Base-by-base conservation (phyloP, 2,888 invertebrate genomes). In the Pristionchus fissidentatus region DNA sequence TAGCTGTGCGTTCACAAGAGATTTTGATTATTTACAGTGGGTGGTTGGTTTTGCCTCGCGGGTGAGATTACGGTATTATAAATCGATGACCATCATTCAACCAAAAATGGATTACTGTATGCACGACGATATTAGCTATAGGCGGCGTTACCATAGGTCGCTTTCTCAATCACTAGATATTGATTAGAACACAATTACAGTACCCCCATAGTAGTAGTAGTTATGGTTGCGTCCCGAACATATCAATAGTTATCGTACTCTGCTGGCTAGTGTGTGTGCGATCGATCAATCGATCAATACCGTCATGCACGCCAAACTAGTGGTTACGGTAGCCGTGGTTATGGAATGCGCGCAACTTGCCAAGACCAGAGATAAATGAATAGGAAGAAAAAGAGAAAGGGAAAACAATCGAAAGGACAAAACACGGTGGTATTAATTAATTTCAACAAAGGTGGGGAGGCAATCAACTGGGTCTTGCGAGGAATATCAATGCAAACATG, bases 261-360 rank as follows among this genome's bases (percentile, higher is more conserved):
- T 22, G 3, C 7, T 26, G 38, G 70, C 70, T 70, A 70, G 38
- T 70, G 70, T 32, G 66, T 70, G 70, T 70, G 70, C 70, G 70
- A 41, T 35, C 22, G 41, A n/a, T n/a, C n/a, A n/a, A n/a, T n/a
- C n/a, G n/a, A n/a, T n/a, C n/a, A n/a, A n/a, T 41, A 70, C 41
- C 3, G 70, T 70, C 70, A 70, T 70, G 70, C 70, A 70, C 70
- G 70, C 70, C 70, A 41, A 41, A 70, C 43, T 26, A 26, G n/a
- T n/a, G 70, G 70, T 70, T 70, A 70, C 70, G 70, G 70, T 70
- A 70, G 70, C 70, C 38, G 38, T 70, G 70, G 38, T 70, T 70
- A 35, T 38, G 38, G 38, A 70, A 41, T 70, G 70, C 41, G 70
- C 70, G 70, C 70, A 38, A 38, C 70, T 70, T 70, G 70, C 70